Base-by-base conservation (phyloP, 1,140 invertebrate species). In the Zeugodacus cucurbitae region DNA sequence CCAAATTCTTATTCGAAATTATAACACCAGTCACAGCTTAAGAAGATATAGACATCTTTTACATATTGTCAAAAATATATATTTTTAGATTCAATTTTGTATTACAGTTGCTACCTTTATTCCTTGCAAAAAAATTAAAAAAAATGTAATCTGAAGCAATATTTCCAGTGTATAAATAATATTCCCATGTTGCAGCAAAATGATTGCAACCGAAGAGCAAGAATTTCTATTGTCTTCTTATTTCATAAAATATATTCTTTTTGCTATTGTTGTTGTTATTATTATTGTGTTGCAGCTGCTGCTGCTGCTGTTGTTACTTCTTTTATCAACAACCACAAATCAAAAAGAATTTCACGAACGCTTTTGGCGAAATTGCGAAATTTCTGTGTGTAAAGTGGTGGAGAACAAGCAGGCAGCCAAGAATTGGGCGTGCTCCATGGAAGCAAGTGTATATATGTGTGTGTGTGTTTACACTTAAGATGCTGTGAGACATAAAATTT, bases 321-420 rank as follows among this genome's bases (percentile, higher is more conserved):
- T 54, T 82, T 82, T 82, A 82, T 82, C 74, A 82, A 17, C 74
- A 82, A 82, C 74, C 44, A 82, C 74, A 82, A 82, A 82, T 82
- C 74, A 82, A 82, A 48, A 82, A 82, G 74, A 82, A 82, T 82
- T 82, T 82, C 74, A 82, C 74, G 41, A 82, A 82, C 74, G 74
- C 74, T 82, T 82, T 82, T 82, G 74, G 74, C 74, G 41, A 82
- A 82, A 82, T 82, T 82, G 74, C 41, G 14, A 82, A 82, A 82
- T 48, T 54, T 82, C 34, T 11, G 64, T 32, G 20, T 34, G 70
- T 22, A 78, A 78, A 78, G 29, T 6, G 17, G n/a, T 17, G 74
- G 8, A 44, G 74, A 82, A 48, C n/a, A 26, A 82, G 37, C 70
- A 78, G 26, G 8, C 74, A 48, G 41, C 41, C 2, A 29, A 29